These are phyloP conservation scores for Stratiolaelaps scimitus DNA, from an alignment of 1,140 invertebrate genomes.

Conservation along the genomic window DNA sequence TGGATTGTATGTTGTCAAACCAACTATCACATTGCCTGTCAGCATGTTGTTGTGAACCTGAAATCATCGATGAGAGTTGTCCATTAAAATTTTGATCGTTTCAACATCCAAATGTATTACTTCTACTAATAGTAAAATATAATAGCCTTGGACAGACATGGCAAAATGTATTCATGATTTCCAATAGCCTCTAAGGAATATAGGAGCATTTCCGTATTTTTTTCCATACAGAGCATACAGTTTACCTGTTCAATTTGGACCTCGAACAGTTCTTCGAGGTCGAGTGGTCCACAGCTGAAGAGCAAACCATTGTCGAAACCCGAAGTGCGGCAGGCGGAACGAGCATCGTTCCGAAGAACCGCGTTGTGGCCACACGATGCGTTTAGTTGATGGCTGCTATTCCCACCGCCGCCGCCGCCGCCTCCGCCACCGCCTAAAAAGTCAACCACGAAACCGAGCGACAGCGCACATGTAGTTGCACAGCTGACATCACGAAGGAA, in stretches of 20 bases:
- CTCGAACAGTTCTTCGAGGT: constrained; percentile 48
- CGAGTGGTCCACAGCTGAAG: constrained; percentile 45
- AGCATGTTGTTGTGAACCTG: constrained; percentile 1
- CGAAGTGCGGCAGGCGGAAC: constrained; percentile 50
- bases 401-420: background rate
- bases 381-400: constrained; percentile 4
- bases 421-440: too few relatives aligned
- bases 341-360: constrained; percentile 52
- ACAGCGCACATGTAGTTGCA: too few relatives aligned
- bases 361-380: constrained; percentile 56
- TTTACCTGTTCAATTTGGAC: constrained; percentile 38
- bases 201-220: background rate
- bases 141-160: too few relatives aligned
- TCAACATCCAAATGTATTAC: too few relatives aligned
- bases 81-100: too few relatives aligned
- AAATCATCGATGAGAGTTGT: background rate
- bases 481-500: too few relatives aligned
- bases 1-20: constrained; percentile 1
- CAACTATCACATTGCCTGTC: constrained; percentile 13
- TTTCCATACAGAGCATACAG: constrained; percentile 25
- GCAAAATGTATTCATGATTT: background rate
- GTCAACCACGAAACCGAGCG: too few relatives aligned
- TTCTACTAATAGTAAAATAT: too few relatives aligned
- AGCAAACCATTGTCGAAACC: constrained; percentile 50
- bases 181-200: background rate